phyloP scores from a whole-genome alignment of 2,113 vertebrate species.

The Eurypyga helias region DNA sequence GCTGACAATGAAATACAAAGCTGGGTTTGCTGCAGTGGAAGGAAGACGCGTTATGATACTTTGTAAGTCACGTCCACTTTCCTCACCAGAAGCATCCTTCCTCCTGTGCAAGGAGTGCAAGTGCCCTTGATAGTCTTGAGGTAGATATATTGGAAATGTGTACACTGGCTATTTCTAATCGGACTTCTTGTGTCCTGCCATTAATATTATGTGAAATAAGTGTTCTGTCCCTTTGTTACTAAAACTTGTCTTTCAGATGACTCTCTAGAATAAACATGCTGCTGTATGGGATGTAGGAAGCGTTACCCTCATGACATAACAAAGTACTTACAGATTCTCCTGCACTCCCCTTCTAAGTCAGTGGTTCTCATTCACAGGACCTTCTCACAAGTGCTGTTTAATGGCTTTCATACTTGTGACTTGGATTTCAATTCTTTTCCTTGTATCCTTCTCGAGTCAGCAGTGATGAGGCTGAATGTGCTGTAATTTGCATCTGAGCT shows the following conservation, averaged over 20 bases:
- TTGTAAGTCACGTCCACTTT: neutral
- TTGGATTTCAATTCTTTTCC: neutral
- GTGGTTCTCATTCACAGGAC: neutral
- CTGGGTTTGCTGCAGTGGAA: neutral
- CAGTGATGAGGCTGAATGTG: neutral
- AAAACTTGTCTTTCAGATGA: neutral
- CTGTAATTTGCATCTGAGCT: neutral
- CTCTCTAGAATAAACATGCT: neutral
- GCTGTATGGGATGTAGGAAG: neutral
- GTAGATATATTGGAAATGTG: neutral
- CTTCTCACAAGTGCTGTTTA: neutral
- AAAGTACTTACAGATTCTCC: neutral
- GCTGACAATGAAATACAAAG: neutral
- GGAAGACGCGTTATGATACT: rapidly evolving
- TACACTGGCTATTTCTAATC: neutral
- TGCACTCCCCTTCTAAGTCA: neutral
- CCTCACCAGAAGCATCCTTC: neutral
- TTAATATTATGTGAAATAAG: neutral
- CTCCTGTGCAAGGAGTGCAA: neutral
- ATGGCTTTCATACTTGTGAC: neutral
- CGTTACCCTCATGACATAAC: rapidly evolving
- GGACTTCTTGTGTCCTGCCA: neutral
- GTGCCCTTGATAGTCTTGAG: neutral
- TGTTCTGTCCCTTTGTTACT: neutral
- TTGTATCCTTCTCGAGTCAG: neutral